Base-by-base conservation (phyloP, 2,797 vertebrate genomes). In the Falco berigora region DNA sequence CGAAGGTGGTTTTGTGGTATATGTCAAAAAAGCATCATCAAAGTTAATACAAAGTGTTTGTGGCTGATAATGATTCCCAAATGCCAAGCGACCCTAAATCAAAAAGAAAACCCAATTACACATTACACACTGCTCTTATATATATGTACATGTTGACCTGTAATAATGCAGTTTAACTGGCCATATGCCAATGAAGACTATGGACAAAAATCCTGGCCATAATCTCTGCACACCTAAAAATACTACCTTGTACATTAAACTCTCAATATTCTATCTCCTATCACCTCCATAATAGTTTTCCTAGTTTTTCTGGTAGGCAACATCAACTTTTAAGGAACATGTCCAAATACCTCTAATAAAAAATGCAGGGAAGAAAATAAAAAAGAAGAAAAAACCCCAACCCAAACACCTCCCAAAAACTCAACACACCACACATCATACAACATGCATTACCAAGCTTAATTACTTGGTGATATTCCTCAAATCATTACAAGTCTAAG, bases 41-140 rank as follows among this genome's bases (percentile, higher is more conserved):
- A 99, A 99, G 96, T 99, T 99, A 95, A 99, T 98, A 61, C 99
- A 99, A 71, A 99, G 96, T 32, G 99, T 99, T 95, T 99, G 99
- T 11, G 99, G 99, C 36, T 99, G 99, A 97, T 99, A 98, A 94
- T 99, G 99, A 98, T 99, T 99, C 73, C 99, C 99, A 97, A 99
- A 99, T 0, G 99, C 99, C 97, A 99, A 93, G 21, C 99, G 99
- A 61, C 99, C 99, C 99, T 99, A 78, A 85, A 93, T 20, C n/a
- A n/a, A 59, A 88, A 74, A 96, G 74, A 75, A 96, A 74, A 95
- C 5, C 42, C 27, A 82, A 38, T 49, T 52, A 38, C 8, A 77
- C 17, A 8, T 40, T 46, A 75, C 24, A 62, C 63, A 77, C 18
- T 71, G 16, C 21, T 63, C 12, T 74, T 9, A 22, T 21, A 36